Evolutionary conservation across 2,113 vertebrate genomes (phyloP), one percentile per base, ranked within the genome.

Genomic region (Pagrus major): DNA sequence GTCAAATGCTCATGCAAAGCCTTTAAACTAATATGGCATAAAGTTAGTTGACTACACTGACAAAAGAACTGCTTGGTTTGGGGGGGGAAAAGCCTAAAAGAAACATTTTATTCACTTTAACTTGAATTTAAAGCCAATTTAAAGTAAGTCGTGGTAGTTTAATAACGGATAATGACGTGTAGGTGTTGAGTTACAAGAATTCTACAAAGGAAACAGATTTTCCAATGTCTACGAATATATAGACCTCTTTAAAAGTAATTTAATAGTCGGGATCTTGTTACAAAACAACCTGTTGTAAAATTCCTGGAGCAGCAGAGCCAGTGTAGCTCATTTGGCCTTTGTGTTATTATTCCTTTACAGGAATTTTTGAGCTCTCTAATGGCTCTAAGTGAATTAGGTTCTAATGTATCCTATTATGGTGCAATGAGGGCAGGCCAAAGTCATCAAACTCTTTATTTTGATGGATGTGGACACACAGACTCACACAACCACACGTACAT

Each of bases 361-460:
- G 71, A 78, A 75, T 68, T 89, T 68, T 76, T 42, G 21, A 61
- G 35, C 55, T 27, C 77, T 81, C 60, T 75, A 73, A 83, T 74
- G 78, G 52, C 76, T 80, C 55, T 74, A 71, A 89, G 56, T 78
- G 73, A 86, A 87, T 91, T 88, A 75, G 73, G 56, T 66, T n/a
- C 71, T 88, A 86, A 93, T 86, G 75, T 86, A 76, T 89, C 81
- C 78, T 71, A 88, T 88, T 86, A 89, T 91, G 86, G 76, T 39
- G 85, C 85, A 83, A 76, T 51, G 46, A 79, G 81, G 73, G 77
- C 72, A 78, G 75, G 86, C 91, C 78, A 87, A 90, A 91, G 78
- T 90, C 88, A 92, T 92, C 88, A 88, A 65, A 83, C 84, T 83
- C 84, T 91, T 89, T 93, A 90, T 92, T 89, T 88, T 91, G 87